Percentiles rank a stretch among this genome's conserved stretches.
Conservation (phyloP, 2,797 vertebrate species). For the Pseudochromis fuscus region DNA sequence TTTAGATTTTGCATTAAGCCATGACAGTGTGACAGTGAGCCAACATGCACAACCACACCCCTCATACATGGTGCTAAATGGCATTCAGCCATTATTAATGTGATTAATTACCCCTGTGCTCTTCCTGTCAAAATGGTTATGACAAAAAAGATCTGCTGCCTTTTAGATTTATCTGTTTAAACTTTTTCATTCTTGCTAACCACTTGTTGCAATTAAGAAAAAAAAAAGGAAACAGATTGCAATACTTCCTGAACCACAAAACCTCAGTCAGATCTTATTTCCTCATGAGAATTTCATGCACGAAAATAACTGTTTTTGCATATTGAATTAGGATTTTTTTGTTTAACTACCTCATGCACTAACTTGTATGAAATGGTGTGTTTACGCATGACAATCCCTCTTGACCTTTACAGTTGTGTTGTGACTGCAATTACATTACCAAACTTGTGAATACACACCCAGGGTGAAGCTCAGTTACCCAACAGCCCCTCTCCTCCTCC, state of each 20-base stretch:
- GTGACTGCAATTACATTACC: constrained; percentile 22
- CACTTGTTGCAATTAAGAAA: background rate
- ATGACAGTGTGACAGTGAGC: background rate
- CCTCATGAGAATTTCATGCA: background rate
- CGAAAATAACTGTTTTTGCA: background rate
- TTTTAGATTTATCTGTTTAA: background rate
- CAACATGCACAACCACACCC: background rate
- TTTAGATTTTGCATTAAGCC: background rate
- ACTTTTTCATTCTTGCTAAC: background rate
- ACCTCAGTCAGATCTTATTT: background rate
- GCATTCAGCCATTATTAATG: background rate
- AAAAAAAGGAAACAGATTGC: background rate
- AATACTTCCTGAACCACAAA: background rate
- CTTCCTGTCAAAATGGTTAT: background rate
- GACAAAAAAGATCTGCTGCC: background rate
- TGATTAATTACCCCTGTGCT: background rate
- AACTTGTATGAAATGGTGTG: no score
- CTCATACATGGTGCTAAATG: background rate
- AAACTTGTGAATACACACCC: constrained; percentile 5
- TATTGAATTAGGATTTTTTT: no score
- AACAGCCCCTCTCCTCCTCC: constrained; percentile 14
- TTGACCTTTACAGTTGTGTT: background rate
- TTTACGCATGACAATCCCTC: background rate
- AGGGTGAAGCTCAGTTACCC: constrained; percentile 4
- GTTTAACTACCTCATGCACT: no score